phyloP scores from a whole-genome alignment of 2,797 vertebrate genomes.

The Microhierax caerulescens region DNA sequence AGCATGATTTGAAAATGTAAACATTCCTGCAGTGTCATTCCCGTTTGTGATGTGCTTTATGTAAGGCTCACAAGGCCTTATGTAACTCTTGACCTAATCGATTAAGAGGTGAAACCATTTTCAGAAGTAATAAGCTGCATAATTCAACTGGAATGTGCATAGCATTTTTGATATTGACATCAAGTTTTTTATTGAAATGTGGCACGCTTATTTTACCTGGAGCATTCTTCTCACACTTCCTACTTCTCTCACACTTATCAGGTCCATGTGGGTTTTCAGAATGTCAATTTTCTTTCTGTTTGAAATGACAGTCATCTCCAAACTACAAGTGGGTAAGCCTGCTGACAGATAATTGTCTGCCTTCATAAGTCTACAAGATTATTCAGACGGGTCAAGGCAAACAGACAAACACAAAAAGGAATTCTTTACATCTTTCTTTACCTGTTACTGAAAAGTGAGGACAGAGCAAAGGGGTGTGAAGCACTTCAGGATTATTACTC shows the following conservation, averaged over 20 bases:
- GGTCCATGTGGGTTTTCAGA: background rate
- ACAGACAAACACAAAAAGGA: background rate
- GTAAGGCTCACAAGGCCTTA: background rate
- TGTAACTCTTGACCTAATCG: background rate
- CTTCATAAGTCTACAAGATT: background rate
- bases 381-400: background rate
- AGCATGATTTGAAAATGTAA: background rate
- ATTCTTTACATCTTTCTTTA: background rate
- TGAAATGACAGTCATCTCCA: background rate
- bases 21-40: background rate
- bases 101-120: background rate
- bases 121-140: background rate
- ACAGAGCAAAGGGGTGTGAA: background rate
- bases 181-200: background rate
- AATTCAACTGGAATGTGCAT: background rate
- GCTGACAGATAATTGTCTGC: background rate
- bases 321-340: background rate
- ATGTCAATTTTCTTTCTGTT: background rate
- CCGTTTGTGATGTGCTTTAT: background rate
- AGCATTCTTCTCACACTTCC: background rate
- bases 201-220: background rate
- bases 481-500: background rate
- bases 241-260: background rate
- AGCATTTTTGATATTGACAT: background rate
- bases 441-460: background rate